Evolutionary conservation across 2,113 vertebrate genomes (phyloP), one percentile per base, ranked within the genome.

Genomic region (Peromyscus maniculatus): DNA sequence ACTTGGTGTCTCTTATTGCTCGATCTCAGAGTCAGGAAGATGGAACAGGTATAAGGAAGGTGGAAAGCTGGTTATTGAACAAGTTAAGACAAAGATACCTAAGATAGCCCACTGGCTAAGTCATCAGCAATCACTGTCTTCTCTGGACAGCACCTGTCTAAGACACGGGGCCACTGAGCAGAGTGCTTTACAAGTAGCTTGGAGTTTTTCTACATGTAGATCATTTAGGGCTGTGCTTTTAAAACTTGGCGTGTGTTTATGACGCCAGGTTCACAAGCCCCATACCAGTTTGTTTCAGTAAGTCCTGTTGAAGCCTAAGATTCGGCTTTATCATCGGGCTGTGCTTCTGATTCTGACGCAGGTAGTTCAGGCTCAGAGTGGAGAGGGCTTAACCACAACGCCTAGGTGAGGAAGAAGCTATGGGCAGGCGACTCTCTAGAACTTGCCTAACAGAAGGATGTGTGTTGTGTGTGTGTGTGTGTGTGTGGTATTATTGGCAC

Each of bases 251-350:
- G 0, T 7, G 4, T 87, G 66, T 77, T 92, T 75, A 92, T 21
- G 87, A 69, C 19, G 52, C 52, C 96, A 79, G 7, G 94, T 93
- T 96, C 82, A 79, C 93, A 94, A 80, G 67, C 12, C 57, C 7
- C 33, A 77, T 43, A 12, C 24, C 28, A 36, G 11, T 75, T 90
- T 72, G 89, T 31, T 86, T 66, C 82, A 31, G 59, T 92, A 77
- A 94, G n/a, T 80, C 39, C 46, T 26, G 3, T 10, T 67, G 74
- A 94, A 66, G 39, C 33, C n/a, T 89, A 89, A 66, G 33, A 79
- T 93, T 39, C n/a, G 33, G 12, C 49, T 36, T 93, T 89, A 43
- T n/a, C 43, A 84, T 87, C 43, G 57, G 49, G 1, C 62, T 83
- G 28, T 13, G 1, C 2, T 49, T 91, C 90, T 33, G 17, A 31